phyloP scores from a whole-genome alignment of 2,797 vertebrate genomes.

The Decapterus maruadsi region DNA sequence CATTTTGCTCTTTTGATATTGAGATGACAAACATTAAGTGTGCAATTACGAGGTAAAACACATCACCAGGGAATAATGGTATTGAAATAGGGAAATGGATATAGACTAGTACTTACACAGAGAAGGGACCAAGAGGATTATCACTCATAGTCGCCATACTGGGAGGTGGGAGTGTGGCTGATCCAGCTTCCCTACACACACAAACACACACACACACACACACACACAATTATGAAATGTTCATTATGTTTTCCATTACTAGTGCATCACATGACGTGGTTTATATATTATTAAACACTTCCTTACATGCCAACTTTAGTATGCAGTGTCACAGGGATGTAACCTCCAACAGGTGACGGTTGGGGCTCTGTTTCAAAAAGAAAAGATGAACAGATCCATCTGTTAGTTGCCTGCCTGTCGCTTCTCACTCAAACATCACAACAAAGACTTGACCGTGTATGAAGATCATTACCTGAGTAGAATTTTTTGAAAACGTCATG shows the following conservation, averaged over 20 bases:
- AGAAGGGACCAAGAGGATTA: conserved; percentile 24
- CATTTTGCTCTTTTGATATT: not conserved
- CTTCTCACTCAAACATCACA: not conserved
- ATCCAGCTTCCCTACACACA: conserved; percentile 63
- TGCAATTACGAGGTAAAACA: not conserved
- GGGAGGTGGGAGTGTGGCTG: conserved; percentile 2
- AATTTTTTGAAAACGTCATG: conserved; percentile 91
- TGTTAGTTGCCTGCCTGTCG: not conserved
- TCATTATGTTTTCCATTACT: not conserved
- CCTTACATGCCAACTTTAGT: conserved; percentile 80
- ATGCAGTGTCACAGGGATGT: conserved; percentile 75
- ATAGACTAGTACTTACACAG: conserved; percentile 58
- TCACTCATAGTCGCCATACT: conserved; percentile 35
- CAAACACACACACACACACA: conserved; percentile 18
- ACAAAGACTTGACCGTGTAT: not conserved
- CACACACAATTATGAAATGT: not conserved
- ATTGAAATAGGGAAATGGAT: not conserved
- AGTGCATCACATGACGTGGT: not conserved
- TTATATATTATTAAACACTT: conserved; percentile 6
- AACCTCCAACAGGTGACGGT: conserved; percentile 35
- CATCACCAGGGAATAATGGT: not conserved
- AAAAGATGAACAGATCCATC: not conserved
- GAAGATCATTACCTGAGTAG: conserved; percentile 88
- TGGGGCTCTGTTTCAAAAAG: conserved; percentile 61
- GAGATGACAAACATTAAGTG: not conserved